Evolutionary conservation across 2,888 invertebrate genomes (phyloP).

Genomic region (Andrena hattorfiana): DNA sequence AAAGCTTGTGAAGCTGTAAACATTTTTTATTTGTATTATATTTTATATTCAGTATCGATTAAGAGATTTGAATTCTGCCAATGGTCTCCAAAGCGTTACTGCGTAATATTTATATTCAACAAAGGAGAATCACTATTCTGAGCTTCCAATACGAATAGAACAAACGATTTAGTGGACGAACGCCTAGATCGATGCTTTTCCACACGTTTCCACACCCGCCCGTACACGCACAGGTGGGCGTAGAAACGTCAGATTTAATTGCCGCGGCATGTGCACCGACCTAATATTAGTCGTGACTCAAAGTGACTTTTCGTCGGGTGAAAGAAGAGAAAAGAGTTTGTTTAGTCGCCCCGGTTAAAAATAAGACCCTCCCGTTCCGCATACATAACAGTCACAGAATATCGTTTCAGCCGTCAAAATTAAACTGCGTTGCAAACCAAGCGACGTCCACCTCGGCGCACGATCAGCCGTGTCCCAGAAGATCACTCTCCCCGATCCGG

Average conservation of each 20-base stretch:
- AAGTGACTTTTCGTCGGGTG: conserved; percentile 58
- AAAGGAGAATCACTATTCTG: not conserved
- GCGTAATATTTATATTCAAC: not conserved
- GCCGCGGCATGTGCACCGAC: conserved; percentile 59
- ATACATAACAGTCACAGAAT: conserved; percentile 33
- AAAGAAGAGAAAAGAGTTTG: conserved; percentile 68
- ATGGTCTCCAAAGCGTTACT: not conserved
- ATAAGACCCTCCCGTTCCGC: conserved; percentile 45
- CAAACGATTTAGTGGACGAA: not conserved
- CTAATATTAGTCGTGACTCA: conserved; percentile 71
- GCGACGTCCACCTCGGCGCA: too few relatives aligned
- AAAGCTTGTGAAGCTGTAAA: too few relatives aligned
- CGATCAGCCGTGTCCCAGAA: too few relatives aligned
- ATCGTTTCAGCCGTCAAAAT: not conserved
- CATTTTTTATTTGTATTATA: too few relatives aligned
- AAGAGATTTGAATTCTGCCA: not conserved
- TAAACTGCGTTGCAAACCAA: too few relatives aligned
- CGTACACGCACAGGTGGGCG: conserved; percentile 58
- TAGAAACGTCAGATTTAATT: conserved; percentile 67
- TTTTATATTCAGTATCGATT: too few relatives aligned
- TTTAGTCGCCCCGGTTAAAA: conserved; percentile 67
- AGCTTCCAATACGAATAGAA: not conserved
- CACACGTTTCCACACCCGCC: conserved; percentile 9
- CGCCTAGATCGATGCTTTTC: conserved; percentile 8
- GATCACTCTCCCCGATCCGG: too few relatives aligned